Conservation (phyloP, 2,113 vertebrate species). For the Nansenia antarctica region DNA sequence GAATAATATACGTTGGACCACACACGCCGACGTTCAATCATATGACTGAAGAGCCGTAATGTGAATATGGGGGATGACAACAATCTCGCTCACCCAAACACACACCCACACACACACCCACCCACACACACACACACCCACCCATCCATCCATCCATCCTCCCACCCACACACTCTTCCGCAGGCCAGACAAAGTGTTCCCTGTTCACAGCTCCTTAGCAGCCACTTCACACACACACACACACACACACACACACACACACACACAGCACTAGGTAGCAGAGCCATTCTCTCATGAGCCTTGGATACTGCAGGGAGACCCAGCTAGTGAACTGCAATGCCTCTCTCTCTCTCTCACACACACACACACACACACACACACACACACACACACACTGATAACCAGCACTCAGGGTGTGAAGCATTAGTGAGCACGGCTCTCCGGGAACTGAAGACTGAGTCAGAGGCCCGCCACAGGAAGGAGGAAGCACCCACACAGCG, state of each 20-base stretch:
- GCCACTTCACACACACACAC: conserved; percentile 86
- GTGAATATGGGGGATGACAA: too few relatives aligned
- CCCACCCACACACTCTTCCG: conserved; percentile 35
- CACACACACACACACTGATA: neutral
- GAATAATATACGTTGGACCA: too few relatives aligned
- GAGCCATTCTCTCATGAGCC: conserved; percentile 6
- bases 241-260: too few relatives aligned
- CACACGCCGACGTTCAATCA: too few relatives aligned
- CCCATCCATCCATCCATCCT: conserved; percentile 16
- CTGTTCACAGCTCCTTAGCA: conserved; percentile 81
- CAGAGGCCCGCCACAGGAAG: too few relatives aligned
- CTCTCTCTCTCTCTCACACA: conserved; percentile 1
- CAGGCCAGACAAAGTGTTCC: conserved; percentile 75
- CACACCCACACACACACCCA: conserved; percentile 16
- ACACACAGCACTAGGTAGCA: conserved; percentile 67
- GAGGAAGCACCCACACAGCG: neutral
- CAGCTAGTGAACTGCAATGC: conserved; percentile 15
- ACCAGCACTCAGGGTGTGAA: neutral
- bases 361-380: conserved; percentile 26
- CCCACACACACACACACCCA: conserved; percentile 15
- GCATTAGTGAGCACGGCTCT: too few relatives aligned
- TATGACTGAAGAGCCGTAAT: too few relatives aligned
- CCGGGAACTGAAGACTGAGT: too few relatives aligned
- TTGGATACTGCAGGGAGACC: conserved; percentile 9
- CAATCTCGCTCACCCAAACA: neutral